Evolutionary conservation across 1,140 invertebrate genomes (phyloP), one percentile per base, ranked within the genome.

Genomic region (Sycobia sp.): DNA sequence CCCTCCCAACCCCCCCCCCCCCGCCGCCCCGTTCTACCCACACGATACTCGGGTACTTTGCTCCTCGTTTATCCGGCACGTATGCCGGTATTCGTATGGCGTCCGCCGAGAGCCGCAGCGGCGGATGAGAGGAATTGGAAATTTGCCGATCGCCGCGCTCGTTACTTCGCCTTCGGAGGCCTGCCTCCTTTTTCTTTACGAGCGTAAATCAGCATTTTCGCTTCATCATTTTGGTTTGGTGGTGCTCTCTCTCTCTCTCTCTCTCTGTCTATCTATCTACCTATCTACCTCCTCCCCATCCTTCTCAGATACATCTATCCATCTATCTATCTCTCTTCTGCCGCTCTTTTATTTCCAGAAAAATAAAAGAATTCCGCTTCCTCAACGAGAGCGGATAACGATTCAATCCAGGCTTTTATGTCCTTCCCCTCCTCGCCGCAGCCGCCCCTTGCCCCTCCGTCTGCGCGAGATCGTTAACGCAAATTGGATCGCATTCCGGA

Each of bases 401-500:
- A 58, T 57, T 58, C 62, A 58, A 64, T 58, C n/a, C 16, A 1
- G 8, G 10, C 14, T 2, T 22, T 9, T 25, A 4, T 18, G 16
- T 59, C 23, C 13, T 50, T 2, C 4, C 0, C 5, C 0, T 18
- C 16, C 51, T 38, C 10, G 11, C 29, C 5, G 29, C 5, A 1
- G 9, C 20, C 29, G 29, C 44, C 25, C 36, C 34, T 10, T 62
- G 16, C 16, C 10, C 1, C 3, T n/a, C n/a, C n/a, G n/a, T n/a
- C n/a, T n/a, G 29, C 16, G 41, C 53, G 22, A 58, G 62, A 71
- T 73, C 67, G 68, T 73, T 71, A 73, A 66, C 68, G 70, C 68
- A 71, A 73, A 73, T 73, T 71, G 69, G 67, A 70, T 71, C 68
- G 70, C 70, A 71, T 71, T 71, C 71, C 61, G 56, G 65, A 71